Evolutionary conservation across 1,140 invertebrate genomes (phyloP), one percentile per base, ranked within the genome.

Genomic region (Neelides sp.): DNA sequence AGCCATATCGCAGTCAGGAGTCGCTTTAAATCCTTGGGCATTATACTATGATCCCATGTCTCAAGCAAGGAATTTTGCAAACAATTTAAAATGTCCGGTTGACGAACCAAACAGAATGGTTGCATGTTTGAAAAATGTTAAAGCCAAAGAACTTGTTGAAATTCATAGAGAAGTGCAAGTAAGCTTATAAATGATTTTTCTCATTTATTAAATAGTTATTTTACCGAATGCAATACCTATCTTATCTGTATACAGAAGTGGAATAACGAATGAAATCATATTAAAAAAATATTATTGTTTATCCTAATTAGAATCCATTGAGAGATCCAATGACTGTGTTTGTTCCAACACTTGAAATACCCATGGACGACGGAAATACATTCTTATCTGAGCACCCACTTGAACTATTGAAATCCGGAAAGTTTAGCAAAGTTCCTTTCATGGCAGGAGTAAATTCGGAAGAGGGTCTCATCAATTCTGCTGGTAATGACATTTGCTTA

Each of bases 401-500:
- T 8, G 46, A 58, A 19, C 53, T 65, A n/a, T 59, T 54, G 20
- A 12, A 42, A 23, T 24, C 58, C 23, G 65, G 71, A 39, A 63
- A 65, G 40, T 70, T 71, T 32, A 71, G 27, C 69, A 73, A 49
- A n/a, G 66, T 81, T 12, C 78, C 79, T 0, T 64, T 74, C 7
- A 69, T 83, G 8, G 58, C 73, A n/a, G 80, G 79, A 0, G 73
- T 74, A 32, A 78, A 71, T 58, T 66, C 61, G 15, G 63, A 67
- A 10, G 80, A 83, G 68, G 76, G 75, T 10, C 57, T 75, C 10
- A 50, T 72, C 0, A 55, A 71, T 5, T 48, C 72, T 7, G 50
- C 53, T 28, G 57, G 66, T 69, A 61, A 39, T 32, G 7, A 32
- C 7, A 32, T 32, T 8, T 8, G 7, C 7, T 8, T 8, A 32